These are phyloP conservation scores for Aelia acuminata DNA, from an alignment of 2,888 invertebrate species.

Conservation along the genomic window DNA sequence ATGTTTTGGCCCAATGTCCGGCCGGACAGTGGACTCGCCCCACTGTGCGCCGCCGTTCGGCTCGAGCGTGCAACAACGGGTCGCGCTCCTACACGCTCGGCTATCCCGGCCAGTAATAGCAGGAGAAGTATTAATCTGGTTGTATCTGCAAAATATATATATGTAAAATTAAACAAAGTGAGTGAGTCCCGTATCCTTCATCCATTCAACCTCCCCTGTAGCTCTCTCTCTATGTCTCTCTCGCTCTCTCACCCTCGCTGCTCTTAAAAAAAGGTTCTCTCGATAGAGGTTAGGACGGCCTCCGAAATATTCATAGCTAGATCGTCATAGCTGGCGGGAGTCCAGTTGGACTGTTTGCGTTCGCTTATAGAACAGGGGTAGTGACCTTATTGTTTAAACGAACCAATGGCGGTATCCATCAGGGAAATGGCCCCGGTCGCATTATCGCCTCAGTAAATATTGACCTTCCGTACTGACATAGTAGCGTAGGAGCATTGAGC, in stretches of 20 bases:
- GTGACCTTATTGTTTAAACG: constrained; percentile 24
- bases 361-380: not conserved
- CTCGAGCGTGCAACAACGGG: no score
- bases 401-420: not conserved
- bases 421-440: not conserved
- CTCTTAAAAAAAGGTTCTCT: not conserved
- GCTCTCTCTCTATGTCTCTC: not conserved
- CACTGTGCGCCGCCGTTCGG: no score
- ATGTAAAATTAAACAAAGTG: no score
- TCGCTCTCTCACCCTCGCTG: not conserved
- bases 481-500: not conserved
- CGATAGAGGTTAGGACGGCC: not conserved
- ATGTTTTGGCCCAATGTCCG: no score
- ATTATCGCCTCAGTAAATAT: not conserved
- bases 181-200: not conserved
- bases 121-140: no score
- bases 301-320: constrained; percentile 9
- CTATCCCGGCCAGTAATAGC: no score
- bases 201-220: not conserved
- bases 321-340: not conserved
- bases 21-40: no score
- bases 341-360: constrained; percentile 31
- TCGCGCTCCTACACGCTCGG: no score
- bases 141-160: no score
- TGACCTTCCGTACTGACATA: not conserved